Percentiles rank a stretch among this genome's conserved stretches.
Evolutionary conservation across 1,140 invertebrate species (phyloP).

Genomic region (Lutraria rhynchaena): DNA sequence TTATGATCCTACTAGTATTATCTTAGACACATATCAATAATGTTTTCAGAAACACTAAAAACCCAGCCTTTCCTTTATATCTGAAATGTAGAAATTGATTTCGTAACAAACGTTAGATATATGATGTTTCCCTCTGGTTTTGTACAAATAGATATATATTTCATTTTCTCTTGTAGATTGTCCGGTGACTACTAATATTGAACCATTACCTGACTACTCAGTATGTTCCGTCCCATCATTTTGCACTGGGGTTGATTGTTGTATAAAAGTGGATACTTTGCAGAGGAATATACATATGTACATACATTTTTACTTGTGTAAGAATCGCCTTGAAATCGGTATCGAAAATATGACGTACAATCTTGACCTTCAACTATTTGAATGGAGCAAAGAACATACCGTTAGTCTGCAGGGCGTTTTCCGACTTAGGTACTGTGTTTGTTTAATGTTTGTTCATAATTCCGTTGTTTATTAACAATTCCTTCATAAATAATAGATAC

Average conservation of each 20-base stretch:
- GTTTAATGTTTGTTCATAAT: too few species aligned
- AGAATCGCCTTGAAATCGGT: conserved; percentile 36
- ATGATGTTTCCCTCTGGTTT: too few species aligned
- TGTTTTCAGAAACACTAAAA: too few species aligned
- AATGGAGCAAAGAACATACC: conserved; percentile 48
- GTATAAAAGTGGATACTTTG: conserved; percentile 28
- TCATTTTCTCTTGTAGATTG: conserved; percentile 47
- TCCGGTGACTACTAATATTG: conserved; percentile 6
- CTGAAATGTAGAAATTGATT: too few species aligned
- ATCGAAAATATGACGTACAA: conserved; percentile 59
- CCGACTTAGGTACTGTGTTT: conserved; percentile 39
- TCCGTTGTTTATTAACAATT: too few species aligned
- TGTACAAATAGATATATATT: too few species aligned
- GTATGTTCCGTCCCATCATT: conserved; percentile 30
- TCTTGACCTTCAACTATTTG: conserved; percentile 30
- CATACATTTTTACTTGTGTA: conserved; percentile 46
- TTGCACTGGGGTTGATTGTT: conserved; percentile 57
- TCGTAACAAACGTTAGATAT: too few species aligned
- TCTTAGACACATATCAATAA: too few species aligned
- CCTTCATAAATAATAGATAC: too few species aligned
- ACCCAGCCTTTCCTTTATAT: too few species aligned
- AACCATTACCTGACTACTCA: conserved; percentile 10
- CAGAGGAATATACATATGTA: conserved; percentile 31
- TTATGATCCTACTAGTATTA: too few species aligned
- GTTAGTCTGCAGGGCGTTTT: conserved; percentile 37